These are phyloP conservation scores for Euwallacea fornicatus DNA, from an alignment of 1,140 invertebrate genomes.

Conservation along the genomic window DNA sequence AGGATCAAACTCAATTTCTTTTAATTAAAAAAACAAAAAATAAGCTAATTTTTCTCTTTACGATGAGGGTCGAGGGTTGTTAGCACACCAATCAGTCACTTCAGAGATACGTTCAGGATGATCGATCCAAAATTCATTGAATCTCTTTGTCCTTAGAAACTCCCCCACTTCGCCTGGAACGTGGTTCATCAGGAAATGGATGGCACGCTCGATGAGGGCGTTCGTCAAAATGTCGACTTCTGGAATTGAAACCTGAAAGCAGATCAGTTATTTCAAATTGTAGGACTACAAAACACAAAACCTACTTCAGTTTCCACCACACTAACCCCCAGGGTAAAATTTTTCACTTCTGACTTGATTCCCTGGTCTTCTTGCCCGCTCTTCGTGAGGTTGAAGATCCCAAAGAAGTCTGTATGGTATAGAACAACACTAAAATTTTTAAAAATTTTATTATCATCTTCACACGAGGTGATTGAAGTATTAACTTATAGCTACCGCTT, in stretches of 20 bases:
- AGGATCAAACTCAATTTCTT: no score
- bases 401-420: conserved; percentile 10
- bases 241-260: conserved; percentile 5
- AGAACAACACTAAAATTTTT: conserved; percentile 11
- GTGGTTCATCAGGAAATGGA: conserved; percentile 8
- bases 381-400: conserved; percentile 20
- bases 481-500: conserved; percentile 16
- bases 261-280: neutral
- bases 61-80: neutral
- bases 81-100: conserved; percentile 2
- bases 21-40: no score
- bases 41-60: no score
- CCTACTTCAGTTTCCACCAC: conserved; percentile 1
- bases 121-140: conserved; percentile 17
- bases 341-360: neutral
- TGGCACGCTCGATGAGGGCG: neutral
- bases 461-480: neutral
- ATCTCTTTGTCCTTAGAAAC: neutral
- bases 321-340: conserved; percentile 7
- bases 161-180: neutral
- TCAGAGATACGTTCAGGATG: conserved; percentile 5
- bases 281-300: neutral
- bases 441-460: neutral
- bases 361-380: conserved; percentile 5
- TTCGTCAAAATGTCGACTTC: conserved; percentile 3